A percentile compares a stretch with the other conserved stretches of the same genome.
Conservation (phyloP, 2,888 invertebrate species). For the Pseudolycoriella hygida region DNA sequence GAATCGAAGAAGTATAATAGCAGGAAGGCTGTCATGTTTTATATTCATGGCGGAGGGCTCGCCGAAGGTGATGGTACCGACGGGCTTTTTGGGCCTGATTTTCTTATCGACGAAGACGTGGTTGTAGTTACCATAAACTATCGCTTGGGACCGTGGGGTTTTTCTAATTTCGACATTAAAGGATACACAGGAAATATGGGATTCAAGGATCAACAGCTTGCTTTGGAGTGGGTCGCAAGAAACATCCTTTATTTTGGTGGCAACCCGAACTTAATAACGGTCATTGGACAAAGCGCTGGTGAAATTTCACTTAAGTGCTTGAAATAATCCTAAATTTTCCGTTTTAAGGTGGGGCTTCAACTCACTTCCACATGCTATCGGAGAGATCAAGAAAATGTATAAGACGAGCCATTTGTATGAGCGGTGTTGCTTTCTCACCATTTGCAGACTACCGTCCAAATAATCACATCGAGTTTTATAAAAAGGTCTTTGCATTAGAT, state of each 20-base stretch:
- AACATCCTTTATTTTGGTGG: constrained; percentile 1
- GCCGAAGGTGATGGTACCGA: not conserved
- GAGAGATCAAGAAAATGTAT: constrained; percentile 1
- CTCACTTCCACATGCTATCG: constrained; percentile 2
- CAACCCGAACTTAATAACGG: not conserved
- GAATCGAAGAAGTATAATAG: not conserved
- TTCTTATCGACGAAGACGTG: constrained; percentile 1
- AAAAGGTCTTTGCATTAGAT: not conserved
- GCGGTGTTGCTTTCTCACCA: not conserved
- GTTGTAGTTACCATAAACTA: constrained; percentile 5
- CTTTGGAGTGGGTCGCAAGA: not conserved
- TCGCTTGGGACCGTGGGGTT: constrained; percentile 1
- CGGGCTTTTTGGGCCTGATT: constrained; percentile 1
- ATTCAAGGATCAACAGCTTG: constrained; percentile 3
- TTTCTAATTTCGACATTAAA: not conserved
- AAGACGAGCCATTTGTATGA: not conserved
- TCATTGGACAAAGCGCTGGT: constrained; percentile 3
- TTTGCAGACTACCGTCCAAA: not conserved
- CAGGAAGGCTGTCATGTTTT: constrained; percentile 3
- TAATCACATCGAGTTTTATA: not conserved
- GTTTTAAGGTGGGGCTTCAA: not conserved
- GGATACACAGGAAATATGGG: constrained; percentile 5
- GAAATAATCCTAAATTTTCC: not conserved
- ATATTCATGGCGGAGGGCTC: constrained; percentile 3
- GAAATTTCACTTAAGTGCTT: not conserved